These are phyloP conservation scores for Leguminivora glycinivorella DNA, from an alignment of 1,140 invertebrate species.

Conservation along the genomic window DNA sequence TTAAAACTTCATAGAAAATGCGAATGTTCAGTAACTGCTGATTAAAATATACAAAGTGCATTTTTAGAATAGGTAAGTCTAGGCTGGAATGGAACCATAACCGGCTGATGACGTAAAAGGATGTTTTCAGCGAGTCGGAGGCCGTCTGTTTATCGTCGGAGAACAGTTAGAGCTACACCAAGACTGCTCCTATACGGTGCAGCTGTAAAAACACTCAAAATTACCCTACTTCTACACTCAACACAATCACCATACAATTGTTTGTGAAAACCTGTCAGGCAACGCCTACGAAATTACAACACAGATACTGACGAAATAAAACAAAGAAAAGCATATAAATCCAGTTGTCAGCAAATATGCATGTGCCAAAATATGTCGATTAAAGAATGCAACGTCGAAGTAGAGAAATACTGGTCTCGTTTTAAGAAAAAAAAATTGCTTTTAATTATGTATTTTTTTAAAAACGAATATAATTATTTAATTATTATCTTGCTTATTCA, in stretches of 20 bases:
- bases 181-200: constrained; percentile 66
- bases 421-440: not conserved
- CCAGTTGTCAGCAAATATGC: constrained; percentile 3
- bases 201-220: constrained; percentile 75
- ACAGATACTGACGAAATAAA: constrained; percentile 45
- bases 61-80: not conserved
- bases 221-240: constrained; percentile 55
- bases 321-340: constrained; percentile 12
- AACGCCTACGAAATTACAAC: constrained; percentile 53
- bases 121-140: constrained; percentile 74
- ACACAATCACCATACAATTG: constrained; percentile 57
- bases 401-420: not conserved
- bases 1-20: not conserved
- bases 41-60: not conserved
- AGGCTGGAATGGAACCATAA: constrained; percentile 57
- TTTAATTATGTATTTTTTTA: too few species aligned
- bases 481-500: too few species aligned
- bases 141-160: constrained; percentile 75
- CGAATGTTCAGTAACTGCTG: not conserved
- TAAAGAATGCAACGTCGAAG: not conserved
- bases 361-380: not conserved
- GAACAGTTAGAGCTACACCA: constrained; percentile 67
- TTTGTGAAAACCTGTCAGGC: constrained; percentile 46
- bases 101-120: constrained; percentile 76
- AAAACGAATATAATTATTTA: too few species aligned